Evolutionary conservation across 1,140 invertebrate genomes (phyloP).

Genomic region (Zeugodacus cucurbitae): DNA sequence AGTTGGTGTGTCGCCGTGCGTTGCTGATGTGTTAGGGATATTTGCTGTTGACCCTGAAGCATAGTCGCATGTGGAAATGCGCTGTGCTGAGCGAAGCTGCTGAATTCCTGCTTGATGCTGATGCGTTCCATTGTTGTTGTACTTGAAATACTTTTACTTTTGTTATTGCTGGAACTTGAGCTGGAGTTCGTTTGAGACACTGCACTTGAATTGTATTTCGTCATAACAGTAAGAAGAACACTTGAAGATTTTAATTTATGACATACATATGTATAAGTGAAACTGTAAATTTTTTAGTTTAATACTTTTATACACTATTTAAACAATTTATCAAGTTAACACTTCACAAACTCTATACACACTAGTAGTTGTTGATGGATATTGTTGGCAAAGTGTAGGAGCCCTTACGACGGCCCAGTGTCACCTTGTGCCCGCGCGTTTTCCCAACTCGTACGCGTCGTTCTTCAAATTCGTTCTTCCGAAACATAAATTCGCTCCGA

Average conservation of each 20-base stretch:
- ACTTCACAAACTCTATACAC: neutral
- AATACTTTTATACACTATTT: neutral
- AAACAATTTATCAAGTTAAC: neutral
- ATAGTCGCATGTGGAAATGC: neutral
- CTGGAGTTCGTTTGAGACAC: constrained; percentile 43
- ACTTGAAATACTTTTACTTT: neutral
- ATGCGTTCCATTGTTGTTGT: neutral
- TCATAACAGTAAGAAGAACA: constrained; percentile 46
- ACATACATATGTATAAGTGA: neutral
- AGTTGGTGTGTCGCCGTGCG: constrained; percentile 16
- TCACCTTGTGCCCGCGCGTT: neutral
- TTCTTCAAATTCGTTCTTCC: neutral
- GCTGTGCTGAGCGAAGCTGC: neutral
- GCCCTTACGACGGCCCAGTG: neutral
- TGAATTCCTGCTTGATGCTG: constrained; percentile 58
- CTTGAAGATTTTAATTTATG: neutral
- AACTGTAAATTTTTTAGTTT: neutral
- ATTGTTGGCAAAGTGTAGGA: neutral
- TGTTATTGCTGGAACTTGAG: neutral
- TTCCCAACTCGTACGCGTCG: neutral
- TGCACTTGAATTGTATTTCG: constrained; percentile 55
- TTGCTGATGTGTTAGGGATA: constrained; percentile 43
- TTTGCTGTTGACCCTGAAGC: constrained; percentile 41
- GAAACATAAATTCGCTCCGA: constrained; percentile 46
- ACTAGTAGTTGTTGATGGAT: neutral